Conservation (phyloP, 2,797 vertebrate species). For the Urocyon cinereoargenteus region DNA sequence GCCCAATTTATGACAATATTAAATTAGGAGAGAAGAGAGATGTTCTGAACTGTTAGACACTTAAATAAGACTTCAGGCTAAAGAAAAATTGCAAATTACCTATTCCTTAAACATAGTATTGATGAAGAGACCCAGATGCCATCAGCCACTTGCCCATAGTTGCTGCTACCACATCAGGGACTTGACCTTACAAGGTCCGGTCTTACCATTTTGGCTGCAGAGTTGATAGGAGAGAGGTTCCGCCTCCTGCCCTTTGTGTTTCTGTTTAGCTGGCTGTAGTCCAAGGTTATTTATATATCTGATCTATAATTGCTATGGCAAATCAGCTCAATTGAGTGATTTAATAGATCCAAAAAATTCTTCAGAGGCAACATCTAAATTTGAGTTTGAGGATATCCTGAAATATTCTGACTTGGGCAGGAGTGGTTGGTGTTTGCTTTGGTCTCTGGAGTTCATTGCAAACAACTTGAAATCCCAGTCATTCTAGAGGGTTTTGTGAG, state of each 20-base stretch:
- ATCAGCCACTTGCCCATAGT: background rate
- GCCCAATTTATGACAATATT: background rate
- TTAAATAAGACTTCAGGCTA: background rate
- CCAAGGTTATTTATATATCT: background rate
- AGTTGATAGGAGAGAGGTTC: background rate
- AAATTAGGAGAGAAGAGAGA: background rate
- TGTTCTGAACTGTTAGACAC: background rate
- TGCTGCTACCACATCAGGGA: background rate
- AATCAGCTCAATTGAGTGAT: background rate
- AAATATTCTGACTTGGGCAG: background rate
- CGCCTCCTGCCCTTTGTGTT: background rate
- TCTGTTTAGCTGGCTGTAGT: background rate
- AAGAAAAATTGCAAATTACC: background rate
- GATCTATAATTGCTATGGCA: background rate
- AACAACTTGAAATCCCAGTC: background rate
- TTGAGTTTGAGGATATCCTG: background rate
- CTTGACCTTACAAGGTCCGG: background rate
- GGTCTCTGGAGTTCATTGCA: background rate
- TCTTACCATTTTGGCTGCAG: background rate
- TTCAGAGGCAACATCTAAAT: background rate
- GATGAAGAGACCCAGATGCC: background rate
- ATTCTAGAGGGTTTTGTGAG: background rate
- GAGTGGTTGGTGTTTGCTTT: background rate
- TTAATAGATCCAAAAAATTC: constrained; percentile 4
- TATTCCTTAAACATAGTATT: background rate